Percentiles rank a stretch among this genome's conserved stretches.
phyloP scores from a whole-genome alignment of 2,888 invertebrate genomes.

The Harpalus rufipes region DNA sequence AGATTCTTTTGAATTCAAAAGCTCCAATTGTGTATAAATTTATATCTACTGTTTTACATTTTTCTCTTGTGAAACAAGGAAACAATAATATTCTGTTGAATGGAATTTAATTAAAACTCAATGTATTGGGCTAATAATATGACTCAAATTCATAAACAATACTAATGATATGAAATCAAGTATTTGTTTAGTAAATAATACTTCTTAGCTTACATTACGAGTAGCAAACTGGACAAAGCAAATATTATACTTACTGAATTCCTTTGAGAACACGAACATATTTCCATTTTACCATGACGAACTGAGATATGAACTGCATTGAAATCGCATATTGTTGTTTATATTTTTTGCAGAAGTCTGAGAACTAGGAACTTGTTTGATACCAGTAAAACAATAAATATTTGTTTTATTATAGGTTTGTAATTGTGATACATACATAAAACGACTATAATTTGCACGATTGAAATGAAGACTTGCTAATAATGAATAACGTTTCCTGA shows the following conservation, averaged over 20 bases:
- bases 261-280: not conserved
- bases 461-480: not conserved
- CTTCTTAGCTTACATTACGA: not conserved
- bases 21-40: no score
- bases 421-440: no score
- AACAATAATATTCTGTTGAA: no score
- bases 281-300: not conserved
- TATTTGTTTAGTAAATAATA: not conserved
- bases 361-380: not conserved
- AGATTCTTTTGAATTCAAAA: no score
- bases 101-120: no score
- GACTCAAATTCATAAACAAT: not conserved
- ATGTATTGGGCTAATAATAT: not conserved
- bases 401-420: no score
- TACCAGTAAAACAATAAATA: not conserved
- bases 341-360: not conserved
- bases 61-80: no score
- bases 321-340: not conserved
- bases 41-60: no score
- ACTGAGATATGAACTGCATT: not conserved
- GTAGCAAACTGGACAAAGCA: not conserved
- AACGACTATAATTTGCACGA: not conserved
- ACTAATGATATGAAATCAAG: not conserved
- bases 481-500: not conserved
- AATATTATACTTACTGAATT: not conserved